Percentiles rank a stretch among this genome's conserved stretches.
Evolutionary conservation across 2,113 vertebrate species (phyloP).

Genomic region (Rhinichthys klamathensis): DNA sequence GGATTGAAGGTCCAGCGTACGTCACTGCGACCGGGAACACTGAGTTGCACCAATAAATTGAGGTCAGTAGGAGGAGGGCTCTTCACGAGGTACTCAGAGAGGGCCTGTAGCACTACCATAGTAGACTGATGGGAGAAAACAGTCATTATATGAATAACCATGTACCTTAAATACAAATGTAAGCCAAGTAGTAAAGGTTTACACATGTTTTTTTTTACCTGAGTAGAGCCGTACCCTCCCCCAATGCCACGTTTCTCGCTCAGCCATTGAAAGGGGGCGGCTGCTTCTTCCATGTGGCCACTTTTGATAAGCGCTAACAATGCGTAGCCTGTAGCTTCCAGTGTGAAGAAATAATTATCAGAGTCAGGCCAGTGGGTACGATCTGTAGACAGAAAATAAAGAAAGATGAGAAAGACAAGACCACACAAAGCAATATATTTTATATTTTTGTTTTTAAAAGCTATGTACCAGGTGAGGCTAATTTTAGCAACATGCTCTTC

Average conservation of each 20-base stretch:
- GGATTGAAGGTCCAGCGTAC: slow-evolving; percentile 67
- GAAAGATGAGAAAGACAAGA: background rate
- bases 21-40: slow-evolving; percentile 61
- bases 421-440: background rate
- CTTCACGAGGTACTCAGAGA: slow-evolving; percentile 71
- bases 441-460: background rate
- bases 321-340: slow-evolving; percentile 77
- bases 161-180: background rate
- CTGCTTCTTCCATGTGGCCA: slow-evolving; percentile 60
- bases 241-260: slow-evolving; percentile 69
- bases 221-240: slow-evolving; percentile 75
- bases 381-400: slow-evolving; percentile 43
- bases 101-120: slow-evolving; percentile 77
- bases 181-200: background rate
- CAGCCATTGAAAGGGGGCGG: slow-evolving; percentile 70
- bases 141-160: background rate
- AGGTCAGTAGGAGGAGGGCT: slow-evolving; percentile 54
- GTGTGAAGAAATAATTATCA: slow-evolving; percentile 61
- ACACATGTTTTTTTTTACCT: slow-evolving; percentile 64
- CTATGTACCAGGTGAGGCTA: slow-evolving; percentile 64
- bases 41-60: slow-evolving; percentile 70
- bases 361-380: slow-evolving; percentile 68
- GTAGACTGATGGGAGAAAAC: slow-evolving; percentile 69
- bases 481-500: slow-evolving; percentile 51
- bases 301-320: slow-evolving; percentile 73